Conservation (phyloP, 2,113 vertebrate species). For the Chrysochloris asiatica region DNA sequence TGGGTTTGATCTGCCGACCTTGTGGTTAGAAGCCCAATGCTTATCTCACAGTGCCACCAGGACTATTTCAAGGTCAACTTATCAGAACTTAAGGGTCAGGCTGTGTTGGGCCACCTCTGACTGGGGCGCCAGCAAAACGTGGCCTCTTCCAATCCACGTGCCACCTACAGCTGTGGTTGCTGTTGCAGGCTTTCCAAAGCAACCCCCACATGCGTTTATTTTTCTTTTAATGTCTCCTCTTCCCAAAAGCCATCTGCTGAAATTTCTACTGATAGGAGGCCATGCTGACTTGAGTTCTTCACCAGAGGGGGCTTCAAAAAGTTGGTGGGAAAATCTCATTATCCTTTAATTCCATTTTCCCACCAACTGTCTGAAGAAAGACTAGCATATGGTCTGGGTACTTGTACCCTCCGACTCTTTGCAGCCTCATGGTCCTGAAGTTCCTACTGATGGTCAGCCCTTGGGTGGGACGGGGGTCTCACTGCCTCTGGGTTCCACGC, state of each 20-base stretch:
- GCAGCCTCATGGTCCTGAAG: neutral
- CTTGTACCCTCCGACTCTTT: neutral
- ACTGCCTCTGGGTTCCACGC: neutral
- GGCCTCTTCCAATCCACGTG: neutral
- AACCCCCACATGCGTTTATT: neutral
- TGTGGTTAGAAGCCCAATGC: no score
- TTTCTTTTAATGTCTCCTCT: neutral
- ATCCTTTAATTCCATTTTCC: no score
- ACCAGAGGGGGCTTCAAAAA: no score
- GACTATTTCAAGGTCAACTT: neutral
- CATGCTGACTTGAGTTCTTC: neutral
- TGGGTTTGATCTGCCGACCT: no score
- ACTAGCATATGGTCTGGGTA: neutral
- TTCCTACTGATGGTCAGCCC: no score
- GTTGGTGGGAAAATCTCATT: no score
- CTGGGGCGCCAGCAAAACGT: neutral
- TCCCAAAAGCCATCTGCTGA: no score
- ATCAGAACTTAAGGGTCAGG: no score
- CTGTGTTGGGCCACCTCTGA: neutral
- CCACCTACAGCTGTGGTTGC: neutral
- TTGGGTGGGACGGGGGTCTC: neutral
- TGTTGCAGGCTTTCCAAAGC: neutral
- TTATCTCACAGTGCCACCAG: no score
- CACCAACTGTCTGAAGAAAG: no score
- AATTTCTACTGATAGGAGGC: neutral